Percentiles rank a stretch among this genome's conserved stretches.
These are phyloP conservation scores for Cranoglanis bouderius DNA, from an alignment of 2,113 vertebrate genomes.

Conservation along the genomic window DNA sequence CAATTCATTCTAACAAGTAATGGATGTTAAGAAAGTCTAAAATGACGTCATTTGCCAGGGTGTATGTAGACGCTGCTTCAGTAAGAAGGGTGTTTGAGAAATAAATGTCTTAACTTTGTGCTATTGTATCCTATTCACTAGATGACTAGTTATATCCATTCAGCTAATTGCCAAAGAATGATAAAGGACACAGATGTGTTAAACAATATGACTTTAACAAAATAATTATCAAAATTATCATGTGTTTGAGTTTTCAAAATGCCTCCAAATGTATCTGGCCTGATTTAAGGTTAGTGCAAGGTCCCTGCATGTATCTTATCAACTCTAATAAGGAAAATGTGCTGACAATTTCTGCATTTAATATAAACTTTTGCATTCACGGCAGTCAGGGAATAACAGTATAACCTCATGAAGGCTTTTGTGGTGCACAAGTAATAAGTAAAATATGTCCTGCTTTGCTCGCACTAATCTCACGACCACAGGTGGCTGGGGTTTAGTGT, in stretches of 20 bases:
- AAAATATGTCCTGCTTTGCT: slow-evolving; percentile 39
- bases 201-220: neutral
- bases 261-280: neutral
- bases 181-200: neutral
- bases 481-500: slow-evolving; percentile 53
- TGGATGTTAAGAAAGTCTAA: neutral
- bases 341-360: neutral
- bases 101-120: neutral
- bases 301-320: neutral
- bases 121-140: too few relatives aligned
- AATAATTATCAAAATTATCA: neutral
- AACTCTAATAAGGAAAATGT: neutral
- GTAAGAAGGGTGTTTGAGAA: neutral
- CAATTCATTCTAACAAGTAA: neutral
- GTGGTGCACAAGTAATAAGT: slow-evolving; percentile 3
- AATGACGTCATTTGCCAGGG: neutral
- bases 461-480: slow-evolving; percentile 51
- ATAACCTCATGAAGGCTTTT: slow-evolving; percentile 23
- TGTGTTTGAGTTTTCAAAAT: neutral
- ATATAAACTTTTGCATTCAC: neutral
- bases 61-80: neutral
- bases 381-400: slow-evolving; percentile 16
- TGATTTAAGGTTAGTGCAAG: neutral
- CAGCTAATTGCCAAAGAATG: neutral
- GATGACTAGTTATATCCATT: neutral